These are phyloP conservation scores for Drosophila eohydei DNA, from an alignment of 2,888 invertebrate species.

Conservation along the genomic window DNA sequence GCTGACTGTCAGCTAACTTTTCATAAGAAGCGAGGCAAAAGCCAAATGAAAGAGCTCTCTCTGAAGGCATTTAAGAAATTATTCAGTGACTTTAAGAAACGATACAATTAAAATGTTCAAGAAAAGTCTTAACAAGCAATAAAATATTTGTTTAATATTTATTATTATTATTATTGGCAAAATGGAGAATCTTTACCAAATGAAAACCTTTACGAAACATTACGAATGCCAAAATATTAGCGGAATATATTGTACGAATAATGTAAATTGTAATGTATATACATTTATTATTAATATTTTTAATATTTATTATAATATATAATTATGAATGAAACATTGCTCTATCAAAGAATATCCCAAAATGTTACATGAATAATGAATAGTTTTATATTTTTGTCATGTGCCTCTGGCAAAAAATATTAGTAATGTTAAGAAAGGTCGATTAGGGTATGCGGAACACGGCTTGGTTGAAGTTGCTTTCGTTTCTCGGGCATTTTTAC, in stretches of 20 bases:
- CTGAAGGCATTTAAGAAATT: not conserved
- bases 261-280: too few relatives aligned
- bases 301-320: too few relatives aligned
- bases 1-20: constrained; percentile 2
- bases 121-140: not conserved
- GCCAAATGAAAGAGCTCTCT: not conserved
- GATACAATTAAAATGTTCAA: too few relatives aligned
- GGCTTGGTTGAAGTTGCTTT: constrained; percentile 14
- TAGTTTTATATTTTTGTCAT: too few relatives aligned
- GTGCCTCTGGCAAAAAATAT: not conserved
- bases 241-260: too few relatives aligned
- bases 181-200: not conserved
- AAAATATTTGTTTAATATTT: not conserved
- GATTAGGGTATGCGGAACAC: constrained; percentile 33
- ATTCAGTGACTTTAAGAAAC: too few relatives aligned
- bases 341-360: too few relatives aligned
- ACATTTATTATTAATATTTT: too few relatives aligned
- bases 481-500: constrained; percentile 74
- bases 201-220: not conserved
- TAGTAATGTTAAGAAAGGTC: not conserved
- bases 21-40: not conserved
- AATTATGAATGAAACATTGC: too few relatives aligned
- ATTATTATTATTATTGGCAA: too few relatives aligned
- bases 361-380: too few relatives aligned
- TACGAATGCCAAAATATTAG: too few relatives aligned